phyloP scores from a whole-genome alignment of 35 echinoderm and acorn worm species.

The Lytechinus pictus region DNA sequence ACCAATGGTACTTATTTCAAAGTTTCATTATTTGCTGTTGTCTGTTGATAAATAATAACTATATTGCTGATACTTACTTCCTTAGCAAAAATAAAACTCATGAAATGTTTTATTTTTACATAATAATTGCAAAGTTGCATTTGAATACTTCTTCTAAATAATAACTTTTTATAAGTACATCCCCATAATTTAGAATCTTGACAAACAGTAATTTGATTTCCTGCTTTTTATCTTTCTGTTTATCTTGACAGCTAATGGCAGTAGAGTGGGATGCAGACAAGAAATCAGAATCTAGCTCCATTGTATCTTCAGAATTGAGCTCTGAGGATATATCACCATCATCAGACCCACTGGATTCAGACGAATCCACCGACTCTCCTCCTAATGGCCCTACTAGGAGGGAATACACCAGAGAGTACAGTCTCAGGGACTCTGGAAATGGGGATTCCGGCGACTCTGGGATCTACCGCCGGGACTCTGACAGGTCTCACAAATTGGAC shows the following conservation, averaged over 20 bases:
- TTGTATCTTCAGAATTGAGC: conserved; percentile 71
- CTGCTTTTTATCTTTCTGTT: neutral
- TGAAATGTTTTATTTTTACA: no score
- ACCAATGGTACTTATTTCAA: neutral
- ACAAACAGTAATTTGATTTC: neutral
- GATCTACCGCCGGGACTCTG: conserved; percentile 37
- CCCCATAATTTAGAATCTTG: neutral
- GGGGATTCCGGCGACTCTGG: conserved; percentile 38
- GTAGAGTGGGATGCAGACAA: conserved; percentile 88
- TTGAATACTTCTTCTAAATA: neutral
- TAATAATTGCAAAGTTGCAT: no score
- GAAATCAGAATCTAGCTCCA: conserved; percentile 80
- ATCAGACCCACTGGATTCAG: conserved; percentile 73
- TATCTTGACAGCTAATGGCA: conserved; percentile 68
- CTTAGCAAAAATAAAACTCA: no score
- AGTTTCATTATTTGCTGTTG: neutral
- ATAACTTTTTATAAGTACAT: neutral
- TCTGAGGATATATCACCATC: conserved; percentile 63
- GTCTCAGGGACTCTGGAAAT: conserved; percentile 29
- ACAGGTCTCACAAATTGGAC: conserved; percentile 58
- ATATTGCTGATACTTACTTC: no score
- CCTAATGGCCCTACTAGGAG: conserved; percentile 32
- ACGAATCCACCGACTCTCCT: conserved; percentile 51
- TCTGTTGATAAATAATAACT: neutral
- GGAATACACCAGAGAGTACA: conserved; percentile 36